Evolutionary conservation across 1,140 invertebrate genomes (phyloP).

Genomic region (Cotesia glomerata): DNA sequence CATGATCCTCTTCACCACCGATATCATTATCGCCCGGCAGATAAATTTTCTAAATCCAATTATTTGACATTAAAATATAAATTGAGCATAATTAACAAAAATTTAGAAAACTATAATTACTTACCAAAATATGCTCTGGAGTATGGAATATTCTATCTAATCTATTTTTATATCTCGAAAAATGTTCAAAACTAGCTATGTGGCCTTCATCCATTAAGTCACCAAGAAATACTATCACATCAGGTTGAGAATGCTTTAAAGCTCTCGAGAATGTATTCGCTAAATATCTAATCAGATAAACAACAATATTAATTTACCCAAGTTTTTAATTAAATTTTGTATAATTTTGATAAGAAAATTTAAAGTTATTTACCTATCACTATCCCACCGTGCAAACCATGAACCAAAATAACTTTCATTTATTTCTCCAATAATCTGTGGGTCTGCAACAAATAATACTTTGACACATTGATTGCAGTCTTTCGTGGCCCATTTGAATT

Average conservation of each 20-base stretch:
- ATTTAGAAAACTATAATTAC: neutral
- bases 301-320: neutral
- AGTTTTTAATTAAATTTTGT: neutral
- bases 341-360: neutral
- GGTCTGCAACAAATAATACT: conserved; percentile 88
- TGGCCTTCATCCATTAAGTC: conserved; percentile 94
- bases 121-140: conserved; percentile 65
- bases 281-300: conserved; percentile 73
- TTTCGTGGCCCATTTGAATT: conserved; percentile 65
- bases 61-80: conserved; percentile 2
- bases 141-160: conserved; percentile 75
- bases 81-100: neutral
- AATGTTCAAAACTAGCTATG: conserved; percentile 73
- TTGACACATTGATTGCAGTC: conserved; percentile 70
- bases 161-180: conserved; percentile 72
- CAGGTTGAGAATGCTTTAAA: conserved; percentile 75
- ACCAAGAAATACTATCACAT: conserved; percentile 88
- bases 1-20: conserved; percentile 84
- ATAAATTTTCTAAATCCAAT: conserved; percentile 75
- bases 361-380: conserved; percentile 71
- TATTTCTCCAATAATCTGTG: conserved; percentile 84
- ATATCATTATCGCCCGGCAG: conserved; percentile 95
- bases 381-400: conserved; percentile 75
- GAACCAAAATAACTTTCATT: conserved; percentile 69
- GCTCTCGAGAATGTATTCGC: conserved; percentile 78